These are phyloP conservation scores for Sebastiscus tertius DNA, from an alignment of 2,797 vertebrate genomes.

Conservation along the genomic window DNA sequence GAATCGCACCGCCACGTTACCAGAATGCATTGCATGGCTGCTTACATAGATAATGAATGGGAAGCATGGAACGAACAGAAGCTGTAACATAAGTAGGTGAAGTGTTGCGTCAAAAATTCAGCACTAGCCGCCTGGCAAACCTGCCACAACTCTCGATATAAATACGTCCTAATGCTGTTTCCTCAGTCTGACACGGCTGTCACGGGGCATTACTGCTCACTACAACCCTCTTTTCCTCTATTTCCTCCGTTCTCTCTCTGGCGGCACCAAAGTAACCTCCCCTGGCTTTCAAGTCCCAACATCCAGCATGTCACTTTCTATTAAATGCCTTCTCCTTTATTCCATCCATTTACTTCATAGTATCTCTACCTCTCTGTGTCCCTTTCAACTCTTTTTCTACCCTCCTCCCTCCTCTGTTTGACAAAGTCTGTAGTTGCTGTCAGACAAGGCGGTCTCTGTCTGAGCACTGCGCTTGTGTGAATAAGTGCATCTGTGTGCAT, in stretches of 20 bases:
- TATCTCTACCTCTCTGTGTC: slow-evolving; percentile 56
- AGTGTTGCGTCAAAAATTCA: background rate
- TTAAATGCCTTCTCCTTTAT: slow-evolving; percentile 48
- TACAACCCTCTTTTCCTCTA: background rate
- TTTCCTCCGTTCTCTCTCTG: slow-evolving; percentile 10
- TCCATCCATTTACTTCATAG: slow-evolving; percentile 53
- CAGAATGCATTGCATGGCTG: no score
- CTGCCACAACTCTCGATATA: slow-evolving; percentile 37
- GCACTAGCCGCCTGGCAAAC: slow-evolving; percentile 3
- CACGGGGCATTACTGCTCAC: slow-evolving; percentile 55
- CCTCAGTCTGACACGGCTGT: slow-evolving; percentile 54
- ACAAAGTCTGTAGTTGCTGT: slow-evolving; percentile 77
- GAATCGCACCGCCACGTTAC: no score
- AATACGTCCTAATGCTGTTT: slow-evolving; percentile 56
- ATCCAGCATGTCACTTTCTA: slow-evolving; percentile 52
- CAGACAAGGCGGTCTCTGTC: slow-evolving; percentile 83
- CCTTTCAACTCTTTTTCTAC: slow-evolving; percentile 55
- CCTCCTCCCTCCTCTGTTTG: slow-evolving; percentile 62
- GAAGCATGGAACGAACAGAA: no score
- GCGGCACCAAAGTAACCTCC: slow-evolving; percentile 3
- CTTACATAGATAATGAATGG: no score
- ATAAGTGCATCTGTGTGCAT: slow-evolving; percentile 60
- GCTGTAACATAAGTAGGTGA: background rate
- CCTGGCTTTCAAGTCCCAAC: slow-evolving; percentile 35
- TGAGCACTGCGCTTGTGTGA: slow-evolving; percentile 72